Conservation (phyloP, 2,797 vertebrate species). For the Limnodromus scolopaceus region DNA sequence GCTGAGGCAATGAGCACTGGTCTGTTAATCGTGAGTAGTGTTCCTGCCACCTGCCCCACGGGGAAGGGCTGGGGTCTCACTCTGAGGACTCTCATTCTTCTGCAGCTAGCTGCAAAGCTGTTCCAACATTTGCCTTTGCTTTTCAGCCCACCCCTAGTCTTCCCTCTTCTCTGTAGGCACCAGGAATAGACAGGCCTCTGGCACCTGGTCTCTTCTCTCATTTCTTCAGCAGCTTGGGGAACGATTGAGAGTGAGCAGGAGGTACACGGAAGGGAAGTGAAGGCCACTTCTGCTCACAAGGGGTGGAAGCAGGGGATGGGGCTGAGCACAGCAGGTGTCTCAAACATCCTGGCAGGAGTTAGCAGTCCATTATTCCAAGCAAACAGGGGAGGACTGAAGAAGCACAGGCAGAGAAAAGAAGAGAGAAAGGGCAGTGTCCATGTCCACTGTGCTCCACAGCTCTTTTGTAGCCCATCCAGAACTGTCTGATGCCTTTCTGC, state of each 20-base stretch:
- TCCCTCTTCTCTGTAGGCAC: background rate
- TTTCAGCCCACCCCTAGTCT: background rate
- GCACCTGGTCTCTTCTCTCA: background rate
- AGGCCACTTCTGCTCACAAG: fast-evolving
- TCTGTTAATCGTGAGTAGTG: background rate
- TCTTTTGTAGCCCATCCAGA: background rate
- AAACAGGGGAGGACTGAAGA: background rate
- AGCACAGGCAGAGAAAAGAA: background rate
- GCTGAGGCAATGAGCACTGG: background rate
- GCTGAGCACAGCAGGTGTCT: background rate
- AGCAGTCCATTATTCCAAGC: background rate
- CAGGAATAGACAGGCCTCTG: background rate
- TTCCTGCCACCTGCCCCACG: background rate
- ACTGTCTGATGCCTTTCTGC: background rate
- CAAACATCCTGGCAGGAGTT: background rate
- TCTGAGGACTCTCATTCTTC: background rate
- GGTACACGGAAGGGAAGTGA: background rate
- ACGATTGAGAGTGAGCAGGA: background rate
- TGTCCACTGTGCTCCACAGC: background rate
- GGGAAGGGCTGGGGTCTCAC: background rate
- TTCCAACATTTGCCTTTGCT: background rate
- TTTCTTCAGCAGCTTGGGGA: background rate
- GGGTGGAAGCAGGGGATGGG: background rate
- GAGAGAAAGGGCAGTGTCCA: background rate
- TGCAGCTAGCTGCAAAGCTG: background rate